phyloP scores from a whole-genome alignment of 2,113 vertebrate genomes.

The Clinocottus analis region DNA sequence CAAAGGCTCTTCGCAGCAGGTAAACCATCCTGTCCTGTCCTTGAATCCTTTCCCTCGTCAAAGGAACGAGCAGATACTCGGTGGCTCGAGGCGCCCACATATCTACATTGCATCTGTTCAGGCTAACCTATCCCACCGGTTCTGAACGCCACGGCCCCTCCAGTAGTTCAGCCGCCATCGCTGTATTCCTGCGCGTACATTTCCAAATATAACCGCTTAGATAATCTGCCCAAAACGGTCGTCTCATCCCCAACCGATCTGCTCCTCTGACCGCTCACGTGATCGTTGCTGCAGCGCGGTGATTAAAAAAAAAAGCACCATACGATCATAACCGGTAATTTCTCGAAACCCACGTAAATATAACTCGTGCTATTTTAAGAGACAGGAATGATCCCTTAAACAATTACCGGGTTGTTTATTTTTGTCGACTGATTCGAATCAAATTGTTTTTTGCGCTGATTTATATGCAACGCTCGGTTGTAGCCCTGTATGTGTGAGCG shows the following conservation, averaged over 20 bases:
- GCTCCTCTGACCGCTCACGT: neutral
- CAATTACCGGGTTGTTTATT: constrained; percentile 2
- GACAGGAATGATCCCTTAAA: neutral
- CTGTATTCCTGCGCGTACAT: neutral
- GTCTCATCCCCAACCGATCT: neutral
- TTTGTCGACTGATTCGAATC: neutral
- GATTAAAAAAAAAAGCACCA: neutral
- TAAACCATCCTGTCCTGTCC: neutral
- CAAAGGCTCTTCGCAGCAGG: neutral
- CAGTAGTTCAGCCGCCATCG: neutral
- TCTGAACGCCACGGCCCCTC: neutral
- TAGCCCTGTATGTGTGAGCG: constrained; percentile 10
- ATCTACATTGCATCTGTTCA: no score
- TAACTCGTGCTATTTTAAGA: neutral
- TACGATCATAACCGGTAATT: neutral
- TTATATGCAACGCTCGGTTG: constrained; percentile 3
- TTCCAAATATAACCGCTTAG: neutral
- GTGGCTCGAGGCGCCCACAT: no score
- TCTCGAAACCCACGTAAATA: constrained; percentile 1
- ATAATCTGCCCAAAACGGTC: neutral
- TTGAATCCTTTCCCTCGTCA: neutral
- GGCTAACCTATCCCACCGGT: no score
- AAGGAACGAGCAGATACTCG: neutral
- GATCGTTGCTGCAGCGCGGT: neutral
- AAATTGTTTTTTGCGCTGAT: constrained; percentile 1